Base-by-base conservation (phyloP, 2,113 vertebrate genomes). In the Tapirus terrestris region DNA sequence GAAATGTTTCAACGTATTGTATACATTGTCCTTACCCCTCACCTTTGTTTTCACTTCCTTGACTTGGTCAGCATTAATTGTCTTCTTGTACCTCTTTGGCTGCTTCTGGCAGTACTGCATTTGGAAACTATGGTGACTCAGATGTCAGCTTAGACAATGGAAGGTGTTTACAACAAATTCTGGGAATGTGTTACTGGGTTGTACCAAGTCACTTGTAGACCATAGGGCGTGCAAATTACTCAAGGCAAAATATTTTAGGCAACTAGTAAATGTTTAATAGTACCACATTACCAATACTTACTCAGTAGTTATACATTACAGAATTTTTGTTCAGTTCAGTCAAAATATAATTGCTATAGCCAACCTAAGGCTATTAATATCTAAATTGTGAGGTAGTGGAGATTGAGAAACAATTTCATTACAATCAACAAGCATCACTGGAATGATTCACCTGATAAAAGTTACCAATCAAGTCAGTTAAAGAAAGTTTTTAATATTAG, bases 61-160 rank as follows among this genome's bases (percentile, higher is more conserved):
- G 20, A 33, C 1, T 51, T 45, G 23, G 2, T 23, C 17, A 43
- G 60, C n/a, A 77, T 87, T 36, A 23, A 31, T 20, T 60, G 36
- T 82, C 86, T 80, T 61, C 12, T 33, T 70, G 11, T 6, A 56
- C 29, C 48, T 60, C 39, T 93, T 81, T 91, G 72, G 25, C 60
- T 93, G n/a, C 48, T 96, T 76, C 86, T 73, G 31, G 8, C 48
- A 73, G 13, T 33, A 85, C 77, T 81, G 33, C 77, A 31, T 89
- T 79, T 92, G 86, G 80, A 92, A 94, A 94, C 11, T 48, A 12
- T 13, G 20, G n/a, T 93, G 89, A 96, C 43, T 85, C 53, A 25
- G 14, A 48, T 25, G 14, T 58, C 65, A 75, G 60, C 39, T 68
- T 70, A 92, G 31, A 63, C 67, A 89, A 43, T 91, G 61, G 77